Conservation (phyloP, 1,140 invertebrate genomes). For the Cecropterus lyciades region DNA sequence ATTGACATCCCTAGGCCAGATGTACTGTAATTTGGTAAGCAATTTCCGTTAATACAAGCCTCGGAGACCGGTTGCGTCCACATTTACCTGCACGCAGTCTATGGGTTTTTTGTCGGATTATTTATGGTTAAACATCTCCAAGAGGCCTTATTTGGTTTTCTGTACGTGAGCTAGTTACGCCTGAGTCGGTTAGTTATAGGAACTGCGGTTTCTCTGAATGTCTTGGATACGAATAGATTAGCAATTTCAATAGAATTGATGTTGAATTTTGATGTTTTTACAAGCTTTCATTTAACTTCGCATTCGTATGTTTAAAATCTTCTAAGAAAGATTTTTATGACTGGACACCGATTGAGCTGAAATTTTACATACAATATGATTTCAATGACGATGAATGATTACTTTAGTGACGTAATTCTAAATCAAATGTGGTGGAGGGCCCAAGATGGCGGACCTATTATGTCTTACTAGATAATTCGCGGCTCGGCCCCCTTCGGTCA, state of each 20-base stretch:
- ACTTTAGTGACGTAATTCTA: no score
- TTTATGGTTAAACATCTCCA: slow-evolving; percentile 51
- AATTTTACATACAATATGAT: no score
- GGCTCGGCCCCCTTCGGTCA: no score
- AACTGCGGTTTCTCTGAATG: slow-evolving; percentile 30
- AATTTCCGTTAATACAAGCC: slow-evolving; percentile 66
- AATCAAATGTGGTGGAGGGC: no score
- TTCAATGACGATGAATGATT: no score
- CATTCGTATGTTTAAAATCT: no score
- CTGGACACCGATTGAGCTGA: no score
- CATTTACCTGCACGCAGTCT: slow-evolving; percentile 67
- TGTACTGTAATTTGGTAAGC: slow-evolving; percentile 62
- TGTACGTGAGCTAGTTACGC: slow-evolving; percentile 52
- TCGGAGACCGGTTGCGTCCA: slow-evolving; percentile 56
- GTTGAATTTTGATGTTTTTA: background rate
- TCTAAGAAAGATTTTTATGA: no score
- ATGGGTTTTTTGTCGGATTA: slow-evolving; percentile 50
- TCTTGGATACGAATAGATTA: background rate
- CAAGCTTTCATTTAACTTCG: no score
- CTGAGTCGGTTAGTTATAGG: slow-evolving; percentile 29
- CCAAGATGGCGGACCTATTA: no score
- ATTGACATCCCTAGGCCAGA: background rate
- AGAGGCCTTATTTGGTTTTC: slow-evolving; percentile 53
- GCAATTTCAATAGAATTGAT: slow-evolving; percentile 11
- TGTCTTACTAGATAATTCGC: no score